Base-by-base conservation (phyloP, 1,140 invertebrate species). In the Platorchestia sp. region DNA sequence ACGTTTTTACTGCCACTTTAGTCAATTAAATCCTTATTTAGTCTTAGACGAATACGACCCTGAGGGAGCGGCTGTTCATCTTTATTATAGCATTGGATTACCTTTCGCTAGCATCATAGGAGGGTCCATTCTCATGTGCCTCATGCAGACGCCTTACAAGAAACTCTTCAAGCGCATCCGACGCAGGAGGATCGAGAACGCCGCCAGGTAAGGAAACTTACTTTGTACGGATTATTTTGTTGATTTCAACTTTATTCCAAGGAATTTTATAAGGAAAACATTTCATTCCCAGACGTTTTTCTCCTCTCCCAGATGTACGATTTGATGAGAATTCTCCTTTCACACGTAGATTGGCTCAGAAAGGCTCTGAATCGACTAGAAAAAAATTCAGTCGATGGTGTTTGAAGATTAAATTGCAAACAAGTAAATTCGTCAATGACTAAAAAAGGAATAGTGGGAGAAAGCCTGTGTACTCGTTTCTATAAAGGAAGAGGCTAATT, bases 1-100 rank as follows among this genome's bases (percentile, higher is more conserved):
- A 96, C 99, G 98, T 97, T 99, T 98, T 97, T 98, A 98, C 96
- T 99, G 98, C 97, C 99, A 98, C 97, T 99, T 99, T 97, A 98
- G 98, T 96, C 98, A 98, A 97, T 98, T 99, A 51, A 98, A 99
- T 97, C 98, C 98, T 51, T 98, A 98, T 95, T 97, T 99, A 96
- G 98, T 99, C 96, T 99, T 99, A 96, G 98, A 98, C 95, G 98
- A 98, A 95, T 97, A 99, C 97, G 98, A 99, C 97, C 97, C 98
- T 97, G 41, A 95, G 22, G 41, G 41, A 89, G 95, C 96, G 51
- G 53, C 90, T 51, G 14, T 86, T 19, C 90, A 96, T 7, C 95
- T 96, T 44, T 86, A 75, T 36, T 45, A 47, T 0, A 96, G 96
- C 43, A 51, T 96, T 40, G 96, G 95, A n/a, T 95, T 96, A 95